A percentile compares a stretch with the other conserved stretches of the same genome.
Evolutionary conservation across 1,140 invertebrate genomes (phyloP).

Genomic region (Bombus superbus): DNA sequence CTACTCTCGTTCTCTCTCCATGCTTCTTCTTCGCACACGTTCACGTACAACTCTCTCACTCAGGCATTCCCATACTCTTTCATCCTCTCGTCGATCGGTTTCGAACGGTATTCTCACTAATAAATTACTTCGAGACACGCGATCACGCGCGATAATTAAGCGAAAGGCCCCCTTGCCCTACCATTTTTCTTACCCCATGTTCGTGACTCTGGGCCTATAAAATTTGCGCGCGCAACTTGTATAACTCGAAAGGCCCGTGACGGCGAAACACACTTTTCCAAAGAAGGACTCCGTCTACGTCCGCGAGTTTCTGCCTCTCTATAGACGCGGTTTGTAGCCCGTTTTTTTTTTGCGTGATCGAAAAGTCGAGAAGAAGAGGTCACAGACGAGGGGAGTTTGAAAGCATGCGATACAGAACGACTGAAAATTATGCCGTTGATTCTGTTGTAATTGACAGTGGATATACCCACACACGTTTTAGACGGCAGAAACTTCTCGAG

Average conservation of each 20-base stretch:
- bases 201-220: conserved; percentile 30
- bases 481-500: not conserved
- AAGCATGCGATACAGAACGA: conserved; percentile 15
- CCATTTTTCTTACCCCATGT: not conserved
- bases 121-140: conserved; percentile 43
- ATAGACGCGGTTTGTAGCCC: not conserved
- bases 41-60: no score
- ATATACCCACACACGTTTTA: not conserved
- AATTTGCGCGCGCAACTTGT: not conserved
- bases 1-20: not conserved
- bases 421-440: conserved; percentile 16
- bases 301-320: not conserved
- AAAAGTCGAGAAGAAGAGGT: conserved; percentile 1
- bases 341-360: not conserved
- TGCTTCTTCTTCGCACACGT: no score
- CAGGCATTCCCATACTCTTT: not conserved
- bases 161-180: conserved; percentile 6
- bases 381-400: not conserved
- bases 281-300: not conserved
- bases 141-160: conserved; percentile 46
- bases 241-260: not conserved
- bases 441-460: conserved; percentile 45
- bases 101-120: conserved; percentile 21
- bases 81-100: not conserved
- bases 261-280: not conserved